phyloP scores from a whole-genome alignment of 1,140 invertebrate species.

The Aphis craccivora region DNA sequence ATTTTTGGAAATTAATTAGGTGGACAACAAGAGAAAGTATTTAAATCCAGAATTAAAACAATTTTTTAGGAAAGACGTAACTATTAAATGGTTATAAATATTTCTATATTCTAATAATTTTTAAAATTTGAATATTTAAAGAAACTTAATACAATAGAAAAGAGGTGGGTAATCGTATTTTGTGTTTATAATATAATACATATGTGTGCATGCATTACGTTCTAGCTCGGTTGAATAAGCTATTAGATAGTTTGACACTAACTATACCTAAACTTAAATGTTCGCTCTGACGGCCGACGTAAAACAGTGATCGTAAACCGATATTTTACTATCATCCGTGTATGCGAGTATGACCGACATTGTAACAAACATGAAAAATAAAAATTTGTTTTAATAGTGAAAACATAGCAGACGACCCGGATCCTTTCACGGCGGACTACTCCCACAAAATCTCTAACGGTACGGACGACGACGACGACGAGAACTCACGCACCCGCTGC shows the following conservation, averaged over 20 bases:
- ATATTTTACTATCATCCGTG: neutral
- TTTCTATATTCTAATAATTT: neutral
- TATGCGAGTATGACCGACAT: neutral
- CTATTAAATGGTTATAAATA: neutral
- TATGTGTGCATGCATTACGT: neutral
- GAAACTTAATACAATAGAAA: no score
- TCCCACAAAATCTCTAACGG: neutral
- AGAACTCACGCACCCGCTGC: neutral
- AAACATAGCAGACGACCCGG: neutral
- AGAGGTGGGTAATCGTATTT: neutral
- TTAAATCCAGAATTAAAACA: neutral
- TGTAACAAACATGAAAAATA: neutral
- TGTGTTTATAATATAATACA: neutral
- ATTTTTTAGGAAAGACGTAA: neutral
- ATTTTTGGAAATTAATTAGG: neutral
- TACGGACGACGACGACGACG: neutral
- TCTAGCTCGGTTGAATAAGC: neutral
- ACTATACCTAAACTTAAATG: neutral
- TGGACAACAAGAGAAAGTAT: neutral
- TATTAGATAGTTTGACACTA: neutral
- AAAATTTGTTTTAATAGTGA: neutral
- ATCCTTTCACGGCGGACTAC: neutral
- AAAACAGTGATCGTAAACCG: neutral
- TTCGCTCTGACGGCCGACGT: neutral
- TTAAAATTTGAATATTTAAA: neutral